These are phyloP conservation scores for Dinomys branickii DNA, from an alignment of 2,113 vertebrate genomes.

Conservation along the genomic window DNA sequence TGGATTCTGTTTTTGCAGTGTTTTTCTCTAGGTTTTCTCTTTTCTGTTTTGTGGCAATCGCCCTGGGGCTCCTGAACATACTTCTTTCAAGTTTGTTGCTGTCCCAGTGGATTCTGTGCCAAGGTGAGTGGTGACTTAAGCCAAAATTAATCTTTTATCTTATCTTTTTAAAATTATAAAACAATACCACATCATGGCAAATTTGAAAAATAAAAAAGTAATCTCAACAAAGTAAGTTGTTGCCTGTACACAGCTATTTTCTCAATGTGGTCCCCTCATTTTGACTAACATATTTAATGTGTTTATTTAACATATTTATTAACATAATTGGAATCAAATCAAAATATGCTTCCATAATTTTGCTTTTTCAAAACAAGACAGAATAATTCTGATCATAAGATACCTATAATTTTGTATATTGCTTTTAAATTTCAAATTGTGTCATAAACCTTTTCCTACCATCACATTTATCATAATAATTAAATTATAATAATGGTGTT, in stretches of 20 bases:
- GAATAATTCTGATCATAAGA: background rate
- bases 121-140: constrained; percentile 52
- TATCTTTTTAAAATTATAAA: background rate
- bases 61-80: constrained; percentile 31
- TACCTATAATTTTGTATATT: background rate
- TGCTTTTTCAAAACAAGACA: background rate
- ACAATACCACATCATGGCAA: background rate
- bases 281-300: background rate
- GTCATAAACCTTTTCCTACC: constrained; percentile 29
- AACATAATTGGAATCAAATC: background rate
- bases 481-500: background rate
- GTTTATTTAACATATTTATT: background rate
- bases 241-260: background rate
- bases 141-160: background rate
- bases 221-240: background rate
- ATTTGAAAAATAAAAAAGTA: constrained; percentile 21
- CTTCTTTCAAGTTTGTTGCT: constrained; percentile 51
- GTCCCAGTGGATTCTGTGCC: background rate
- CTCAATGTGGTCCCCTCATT: background rate
- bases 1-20: constrained; percentile 58
- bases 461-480: background rate
- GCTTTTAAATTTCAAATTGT: constrained; percentile 24
- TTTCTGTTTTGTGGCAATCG: background rate
- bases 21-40: background rate
- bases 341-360: background rate